phyloP scores from a whole-genome alignment of 2,113 vertebrate genomes.

The Rhea americana region DNA sequence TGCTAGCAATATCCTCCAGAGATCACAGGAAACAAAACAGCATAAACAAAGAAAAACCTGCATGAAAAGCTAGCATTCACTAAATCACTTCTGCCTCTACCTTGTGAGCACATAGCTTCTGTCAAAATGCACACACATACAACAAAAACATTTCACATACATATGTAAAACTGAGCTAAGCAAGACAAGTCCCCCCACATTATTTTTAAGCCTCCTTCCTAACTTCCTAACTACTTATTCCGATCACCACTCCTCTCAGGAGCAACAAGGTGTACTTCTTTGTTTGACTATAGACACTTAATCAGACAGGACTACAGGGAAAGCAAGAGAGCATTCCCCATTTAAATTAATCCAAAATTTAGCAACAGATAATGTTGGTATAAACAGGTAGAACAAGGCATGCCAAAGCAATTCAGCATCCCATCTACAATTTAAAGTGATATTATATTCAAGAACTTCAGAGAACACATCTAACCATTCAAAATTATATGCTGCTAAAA shows the following conservation, averaged over 20 bases:
- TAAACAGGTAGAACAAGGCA: background rate
- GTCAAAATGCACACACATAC: rapidly evolving
- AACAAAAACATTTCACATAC: background rate
- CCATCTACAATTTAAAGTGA: background rate
- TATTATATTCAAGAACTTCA: background rate
- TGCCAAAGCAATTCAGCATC: background rate
- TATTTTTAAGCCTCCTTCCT: background rate
- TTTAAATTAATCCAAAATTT: background rate
- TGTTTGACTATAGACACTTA: background rate
- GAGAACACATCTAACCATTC: background rate
- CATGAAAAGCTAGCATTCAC: background rate
- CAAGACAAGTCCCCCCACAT: background rate
- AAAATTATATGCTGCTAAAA: background rate
- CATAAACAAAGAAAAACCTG: background rate
- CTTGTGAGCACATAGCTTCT: background rate
- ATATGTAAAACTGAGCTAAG: rapidly evolving
- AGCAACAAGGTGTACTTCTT: background rate
- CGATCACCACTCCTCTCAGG: background rate
- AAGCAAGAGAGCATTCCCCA: background rate
- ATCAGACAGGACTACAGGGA: background rate
- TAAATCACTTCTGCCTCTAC: background rate
- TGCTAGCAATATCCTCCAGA: background rate
- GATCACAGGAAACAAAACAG: background rate
- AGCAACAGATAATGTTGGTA: background rate
- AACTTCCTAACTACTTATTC: too few relatives aligned